Base-by-base conservation (phyloP, 2,113 vertebrate genomes). In the Heterotis niloticus region DNA sequence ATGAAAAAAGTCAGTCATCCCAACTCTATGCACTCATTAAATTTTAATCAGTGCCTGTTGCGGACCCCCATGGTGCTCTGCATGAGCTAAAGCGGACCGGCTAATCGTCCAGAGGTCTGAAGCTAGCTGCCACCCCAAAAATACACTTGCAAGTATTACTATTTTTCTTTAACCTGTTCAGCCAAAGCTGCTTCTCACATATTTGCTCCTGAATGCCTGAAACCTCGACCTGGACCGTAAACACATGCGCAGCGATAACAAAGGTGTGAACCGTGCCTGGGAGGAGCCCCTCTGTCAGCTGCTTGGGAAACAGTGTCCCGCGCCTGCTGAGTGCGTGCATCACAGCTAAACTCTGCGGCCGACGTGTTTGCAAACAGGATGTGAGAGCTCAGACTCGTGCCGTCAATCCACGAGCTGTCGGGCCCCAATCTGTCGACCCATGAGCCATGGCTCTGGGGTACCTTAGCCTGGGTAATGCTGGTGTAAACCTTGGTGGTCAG, bases 11-110 rank as follows among this genome's bases (percentile, higher is more conserved):
- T 71, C 29, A 70, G 66, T 54, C 56, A 26, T 60, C 56, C 28
- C 5, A 28, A 56, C 67, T 62, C 77, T 78, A 68, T 71, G 28
- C 54, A 70, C 77, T 78, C 20, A 18, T 78, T 71, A 71, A 62
- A 71, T 71, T 70, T 78, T 78, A 70, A 78, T 64, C 18, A 26
- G n/a, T 71, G 77, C 29, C 13, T n/a, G 26, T 64, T 23, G 23
- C n/a, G 54, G 28, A 71, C 77, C 28, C 77, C 77, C 44, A 29
- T n/a, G 56, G 77, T 62, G 28, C 57, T 11, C 66, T 23, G 67
- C 14, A 7, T 57, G 66, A 54, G 67, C 56, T 71, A 60, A 78
- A 70, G 26, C 51, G n/a, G 14, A 60, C 77, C 29, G 60, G 28
- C 60, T 28, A 71, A 70, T 70, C 3, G 52, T 62, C 26, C 77